Conservation (phyloP, 2,797 vertebrate genomes). For the Tapera naevia region DNA sequence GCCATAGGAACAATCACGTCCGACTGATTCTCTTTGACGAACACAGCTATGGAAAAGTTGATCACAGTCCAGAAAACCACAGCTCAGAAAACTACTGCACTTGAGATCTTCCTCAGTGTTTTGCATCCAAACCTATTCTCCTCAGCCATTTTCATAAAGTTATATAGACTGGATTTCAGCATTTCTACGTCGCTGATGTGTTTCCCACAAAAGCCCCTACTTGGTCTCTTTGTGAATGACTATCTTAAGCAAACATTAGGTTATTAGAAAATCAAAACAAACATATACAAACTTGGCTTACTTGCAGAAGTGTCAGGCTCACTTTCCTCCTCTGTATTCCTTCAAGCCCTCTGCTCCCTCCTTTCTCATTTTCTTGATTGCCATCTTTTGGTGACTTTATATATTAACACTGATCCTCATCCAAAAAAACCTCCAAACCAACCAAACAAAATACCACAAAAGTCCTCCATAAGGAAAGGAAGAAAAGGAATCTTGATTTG, state of each 20-base stretch:
- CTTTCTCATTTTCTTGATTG: neutral
- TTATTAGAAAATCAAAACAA: neutral
- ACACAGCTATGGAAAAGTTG: neutral
- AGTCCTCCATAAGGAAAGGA: neutral
- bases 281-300: neutral
- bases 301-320: neutral
- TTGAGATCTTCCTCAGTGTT: neutral
- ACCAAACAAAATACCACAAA: neutral
- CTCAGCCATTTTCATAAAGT: neutral
- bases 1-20: neutral
- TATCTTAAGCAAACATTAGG: neutral
- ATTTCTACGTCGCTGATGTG: neutral
- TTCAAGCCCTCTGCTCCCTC: neutral
- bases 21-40: neutral
- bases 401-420: neutral
- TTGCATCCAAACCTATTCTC: neutral
- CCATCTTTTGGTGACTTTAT: neutral
- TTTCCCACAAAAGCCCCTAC: neutral
- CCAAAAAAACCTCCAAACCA: neutral
- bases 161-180: neutral
- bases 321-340: neutral
- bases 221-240: neutral
- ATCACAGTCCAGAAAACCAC: neutral
- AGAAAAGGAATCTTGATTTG: neutral
- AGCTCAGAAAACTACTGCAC: neutral